Conservation (phyloP, 2,888 invertebrate species). For the Tenthredo livida region DNA sequence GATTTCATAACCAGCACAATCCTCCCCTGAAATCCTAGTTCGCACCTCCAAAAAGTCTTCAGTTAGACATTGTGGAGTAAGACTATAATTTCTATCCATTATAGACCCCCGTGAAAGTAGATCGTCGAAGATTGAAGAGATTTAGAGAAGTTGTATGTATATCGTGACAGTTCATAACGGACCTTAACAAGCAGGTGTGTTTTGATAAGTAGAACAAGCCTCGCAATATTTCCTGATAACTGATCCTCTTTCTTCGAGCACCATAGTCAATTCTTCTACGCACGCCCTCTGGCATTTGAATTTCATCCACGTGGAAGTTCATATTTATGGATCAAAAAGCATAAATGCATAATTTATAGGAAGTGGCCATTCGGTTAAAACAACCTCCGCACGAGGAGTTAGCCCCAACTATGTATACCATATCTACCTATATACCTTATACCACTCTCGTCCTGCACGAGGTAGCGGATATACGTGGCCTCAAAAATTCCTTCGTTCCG, state of each 20-base stretch:
- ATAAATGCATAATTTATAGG: conserved; percentile 52
- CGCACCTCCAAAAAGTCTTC: neutral
- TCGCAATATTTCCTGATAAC: neutral
- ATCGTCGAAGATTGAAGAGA: neutral
- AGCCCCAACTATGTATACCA: neutral
- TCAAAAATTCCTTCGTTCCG: conserved; percentile 45
- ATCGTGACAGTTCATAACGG: neutral
- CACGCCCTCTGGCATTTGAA: conserved; percentile 13
- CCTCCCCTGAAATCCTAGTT: neutral
- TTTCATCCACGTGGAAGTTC: conserved; percentile 48
- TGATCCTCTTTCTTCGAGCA: neutral
- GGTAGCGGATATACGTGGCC: conserved; percentile 5
- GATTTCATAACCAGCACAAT: neutral
- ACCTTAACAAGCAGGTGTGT: neutral
- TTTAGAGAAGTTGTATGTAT: neutral
- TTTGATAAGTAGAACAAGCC: neutral
- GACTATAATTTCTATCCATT: neutral
- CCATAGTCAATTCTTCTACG: conserved; percentile 7
- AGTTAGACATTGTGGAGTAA: neutral
- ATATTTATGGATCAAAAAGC: conserved; percentile 49
- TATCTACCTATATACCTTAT: neutral
- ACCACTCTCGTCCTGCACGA: too few species aligned
- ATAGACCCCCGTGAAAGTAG: neutral
- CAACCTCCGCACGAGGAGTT: conserved; percentile 33
- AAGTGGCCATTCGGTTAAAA: conserved; percentile 49